Evolutionary conservation across 2,888 invertebrate species (phyloP), one percentile per base, ranked within the genome.

Genomic region (Byasa hedistus): DNA sequence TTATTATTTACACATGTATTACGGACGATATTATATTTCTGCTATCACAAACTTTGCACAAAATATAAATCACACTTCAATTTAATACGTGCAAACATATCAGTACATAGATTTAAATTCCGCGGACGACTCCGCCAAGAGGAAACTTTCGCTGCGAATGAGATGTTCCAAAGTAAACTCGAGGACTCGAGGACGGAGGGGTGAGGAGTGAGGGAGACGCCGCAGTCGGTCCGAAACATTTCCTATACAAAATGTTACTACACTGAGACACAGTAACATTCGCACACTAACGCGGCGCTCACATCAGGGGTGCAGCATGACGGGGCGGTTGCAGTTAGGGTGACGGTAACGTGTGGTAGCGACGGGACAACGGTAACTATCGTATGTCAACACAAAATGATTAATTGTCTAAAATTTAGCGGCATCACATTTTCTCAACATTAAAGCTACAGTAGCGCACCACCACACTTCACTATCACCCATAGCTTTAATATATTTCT

Each of bases 141-240:
- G 32, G 51, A 58, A 59, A 59, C 58, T 64, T 64, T 64, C 24
- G 54, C 51, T 15, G 58, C 23, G 24, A 39, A 64, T 54, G 39
- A n/a, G 36, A 57, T 51, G 48, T 57, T 39, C n/a, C 24, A 36
- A 24, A 52, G 32, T 24, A 39, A 27, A 64, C n/a, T 51, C 54
- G 52, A 52, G 7, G 64, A 64, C 52, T n/a, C 59, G 27, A 3
- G 17, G 36, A 54, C 54, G 64, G 64, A 52, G 39, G 54, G 12
- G 52, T 32, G 22, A 57, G 64, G 58, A 36, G n/a, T n/a, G n/a
- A n/a, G n/a, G n/a, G n/a, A n/a, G n/a, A n/a, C n/a, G n/a, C n/a
- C n/a, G n/a, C n/a, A n/a, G 39, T 54, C 44, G 36, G n/a, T 12
- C 39, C 36, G 27, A 59, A 59, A 59, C 59, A 24, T 39, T 59